Conservation (phyloP, 23 tunicate genomes). For the Ascidia mentula region DNA sequence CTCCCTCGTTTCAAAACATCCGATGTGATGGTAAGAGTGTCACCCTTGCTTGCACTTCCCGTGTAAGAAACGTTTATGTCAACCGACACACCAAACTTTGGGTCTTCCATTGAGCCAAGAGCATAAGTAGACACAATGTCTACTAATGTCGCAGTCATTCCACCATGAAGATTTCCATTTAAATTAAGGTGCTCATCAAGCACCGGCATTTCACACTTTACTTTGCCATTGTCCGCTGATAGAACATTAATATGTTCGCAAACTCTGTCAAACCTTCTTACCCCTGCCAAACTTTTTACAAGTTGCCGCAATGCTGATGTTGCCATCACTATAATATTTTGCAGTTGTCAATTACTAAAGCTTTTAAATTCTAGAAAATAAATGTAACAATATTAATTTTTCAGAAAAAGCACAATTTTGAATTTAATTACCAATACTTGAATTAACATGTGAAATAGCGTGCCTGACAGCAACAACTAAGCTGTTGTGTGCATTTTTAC, state of each 20-base stretch:
- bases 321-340: neutral
- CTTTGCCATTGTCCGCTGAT: conserved; percentile 58
- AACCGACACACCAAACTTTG: conserved; percentile 59
- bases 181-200: conserved; percentile 59
- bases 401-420: too few species aligned
- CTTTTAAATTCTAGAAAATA: too few species aligned
- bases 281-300: neutral
- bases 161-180: conserved; percentile 79
- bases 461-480: too few species aligned
- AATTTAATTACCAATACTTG: too few species aligned
- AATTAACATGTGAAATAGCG: too few species aligned
- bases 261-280: conserved; percentile 30
- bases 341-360: too few species aligned
- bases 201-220: conserved; percentile 66
- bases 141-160: conserved; percentile 66
- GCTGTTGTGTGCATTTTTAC: too few species aligned
- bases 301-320: conserved; percentile 22
- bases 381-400: too few species aligned
- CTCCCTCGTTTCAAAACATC: conserved; percentile 66
- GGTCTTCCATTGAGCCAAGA: conserved; percentile 42
- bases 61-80: conserved; percentile 76
- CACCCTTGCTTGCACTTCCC: conserved; percentile 61
- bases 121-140: conserved; percentile 69
- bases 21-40: conserved; percentile 52
- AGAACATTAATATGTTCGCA: conserved; percentile 47